A percentile compares a stretch with the other conserved stretches of the same genome.
These are phyloP conservation scores for Drosophila carrolli DNA, from an alignment of 1,140 invertebrate species.

Conservation along the genomic window DNA sequence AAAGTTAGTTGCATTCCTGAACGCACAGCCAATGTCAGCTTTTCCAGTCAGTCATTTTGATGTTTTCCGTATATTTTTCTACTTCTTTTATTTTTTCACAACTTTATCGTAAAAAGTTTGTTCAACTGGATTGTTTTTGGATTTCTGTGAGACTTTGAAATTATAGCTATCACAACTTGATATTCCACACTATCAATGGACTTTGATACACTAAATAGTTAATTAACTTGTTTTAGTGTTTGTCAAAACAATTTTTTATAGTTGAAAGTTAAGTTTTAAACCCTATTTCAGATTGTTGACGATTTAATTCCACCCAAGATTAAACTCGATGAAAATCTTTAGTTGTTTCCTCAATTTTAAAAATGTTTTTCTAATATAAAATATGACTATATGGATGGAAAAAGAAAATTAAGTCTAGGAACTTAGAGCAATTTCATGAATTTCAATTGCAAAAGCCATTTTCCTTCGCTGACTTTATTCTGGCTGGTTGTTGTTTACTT, in stretches of 20 bases:
- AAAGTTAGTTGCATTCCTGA: slow-evolving; percentile 52
- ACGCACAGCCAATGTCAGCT: slow-evolving; percentile 52
- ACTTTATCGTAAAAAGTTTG: slow-evolving; percentile 46
- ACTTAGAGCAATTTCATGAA: slow-evolving; percentile 45
- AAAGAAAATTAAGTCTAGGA: neutral
- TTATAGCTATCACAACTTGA: slow-evolving; percentile 16
- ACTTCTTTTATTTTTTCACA: slow-evolving; percentile 13
- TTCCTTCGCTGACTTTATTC: slow-evolving; percentile 28
- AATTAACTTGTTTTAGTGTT: neutral
- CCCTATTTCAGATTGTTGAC: too few relatives aligned
- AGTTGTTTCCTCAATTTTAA: slow-evolving; percentile 23
- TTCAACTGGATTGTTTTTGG: slow-evolving; percentile 28
- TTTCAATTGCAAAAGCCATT: slow-evolving; percentile 53
- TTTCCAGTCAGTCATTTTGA: slow-evolving; percentile 36
- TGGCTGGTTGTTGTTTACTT: slow-evolving; percentile 48
- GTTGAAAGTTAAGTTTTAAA: too few relatives aligned
- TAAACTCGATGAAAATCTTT: too few relatives aligned
- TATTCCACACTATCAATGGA: neutral
- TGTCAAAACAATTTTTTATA: too few relatives aligned
- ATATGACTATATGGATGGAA: slow-evolving; percentile 44
- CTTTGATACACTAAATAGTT: neutral
- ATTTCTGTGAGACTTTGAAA: slow-evolving; percentile 18
- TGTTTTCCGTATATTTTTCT: slow-evolving; percentile 25
- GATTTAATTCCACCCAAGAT: too few relatives aligned
- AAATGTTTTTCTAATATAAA: slow-evolving; percentile 53